Percentiles rank a stretch among this genome's conserved stretches.
These are phyloP conservation scores for Masnerella sp. DNA, from an alignment of 2,888 invertebrate species.

Conservation along the genomic window DNA sequence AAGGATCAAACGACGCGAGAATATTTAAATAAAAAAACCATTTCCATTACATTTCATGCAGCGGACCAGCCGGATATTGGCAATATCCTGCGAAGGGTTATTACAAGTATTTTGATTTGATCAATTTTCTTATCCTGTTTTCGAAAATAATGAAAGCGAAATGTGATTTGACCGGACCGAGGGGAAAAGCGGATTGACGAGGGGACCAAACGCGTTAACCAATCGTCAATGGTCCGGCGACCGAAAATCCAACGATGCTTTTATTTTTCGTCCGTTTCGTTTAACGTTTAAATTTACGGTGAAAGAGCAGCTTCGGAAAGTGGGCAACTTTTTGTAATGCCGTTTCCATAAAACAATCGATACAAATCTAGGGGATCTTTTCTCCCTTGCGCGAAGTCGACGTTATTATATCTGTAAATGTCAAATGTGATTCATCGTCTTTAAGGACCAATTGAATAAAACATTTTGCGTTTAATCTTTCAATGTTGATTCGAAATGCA, in stretches of 20 bases:
- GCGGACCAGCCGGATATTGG: conserved; percentile 37
- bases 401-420: conserved; percentile 9
- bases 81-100: conserved; percentile 48
- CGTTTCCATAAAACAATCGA: conserved; percentile 2
- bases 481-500: conserved; percentile 2
- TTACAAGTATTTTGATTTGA: conserved; percentile 49
- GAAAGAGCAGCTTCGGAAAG: background rate
- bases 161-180: conserved; percentile 26
- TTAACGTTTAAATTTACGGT: background rate
- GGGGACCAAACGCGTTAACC: conserved; percentile 20
- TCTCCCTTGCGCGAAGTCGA: background rate
- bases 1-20: conserved; percentile 2
- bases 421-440: conserved; percentile 16
- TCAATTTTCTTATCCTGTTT: conserved; percentile 48
- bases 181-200: conserved; percentile 10
- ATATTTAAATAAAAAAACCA: conserved; percentile 33
- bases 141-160: conserved; percentile 41
- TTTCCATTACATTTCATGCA: conserved; percentile 30
- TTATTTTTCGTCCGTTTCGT: conserved; percentile 6
- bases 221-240: conserved; percentile 16
- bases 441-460: conserved; percentile 1
- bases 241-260: conserved; percentile 3
- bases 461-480: conserved; percentile 4
- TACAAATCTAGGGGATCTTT: background rate
- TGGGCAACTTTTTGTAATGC: background rate